Conservation (phyloP, 2,888 invertebrate genomes). For the Sylvicola cinctus region DNA sequence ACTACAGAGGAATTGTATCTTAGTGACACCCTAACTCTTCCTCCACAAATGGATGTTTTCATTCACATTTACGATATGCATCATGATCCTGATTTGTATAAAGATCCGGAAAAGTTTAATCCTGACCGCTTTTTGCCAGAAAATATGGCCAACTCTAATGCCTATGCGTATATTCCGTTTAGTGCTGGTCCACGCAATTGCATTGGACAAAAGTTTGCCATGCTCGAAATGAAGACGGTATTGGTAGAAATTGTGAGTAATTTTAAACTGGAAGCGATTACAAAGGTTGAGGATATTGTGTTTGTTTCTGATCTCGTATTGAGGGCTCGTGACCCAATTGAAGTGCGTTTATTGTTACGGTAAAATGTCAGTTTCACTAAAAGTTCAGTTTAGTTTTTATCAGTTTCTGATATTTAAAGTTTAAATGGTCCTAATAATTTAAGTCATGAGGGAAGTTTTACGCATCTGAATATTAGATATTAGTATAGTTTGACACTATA, state of each 20-base stretch:
- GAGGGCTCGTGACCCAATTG: conserved; percentile 10
- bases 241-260: conserved; percentile 31
- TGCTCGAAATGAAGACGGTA: conserved; percentile 37
- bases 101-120: conserved; percentile 38
- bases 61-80: conserved; percentile 42
- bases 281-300: conserved; percentile 24
- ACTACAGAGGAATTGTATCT: conserved; percentile 10
- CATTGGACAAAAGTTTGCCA: conserved; percentile 46
- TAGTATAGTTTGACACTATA: too few species aligned
- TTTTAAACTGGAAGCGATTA: conserved; percentile 29
- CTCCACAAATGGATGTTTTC: conserved; percentile 28
- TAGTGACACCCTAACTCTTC: conserved; percentile 19
- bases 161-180: conserved; percentile 42
- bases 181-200: conserved; percentile 49
- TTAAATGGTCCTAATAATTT: too few species aligned
- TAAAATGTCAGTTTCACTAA: too few species aligned
- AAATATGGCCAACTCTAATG: conserved; percentile 30
- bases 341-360: too few species aligned
- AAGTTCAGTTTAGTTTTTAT: too few species aligned
- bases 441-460: too few species aligned
- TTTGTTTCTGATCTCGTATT: conserved; percentile 29
- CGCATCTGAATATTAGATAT: too few species aligned
- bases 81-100: conserved; percentile 38
- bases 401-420: too few species aligned
- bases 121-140: conserved; percentile 40